Base-by-base conservation (phyloP, 2,888 invertebrate species). In the Leptopilina drosophilae region DNA sequence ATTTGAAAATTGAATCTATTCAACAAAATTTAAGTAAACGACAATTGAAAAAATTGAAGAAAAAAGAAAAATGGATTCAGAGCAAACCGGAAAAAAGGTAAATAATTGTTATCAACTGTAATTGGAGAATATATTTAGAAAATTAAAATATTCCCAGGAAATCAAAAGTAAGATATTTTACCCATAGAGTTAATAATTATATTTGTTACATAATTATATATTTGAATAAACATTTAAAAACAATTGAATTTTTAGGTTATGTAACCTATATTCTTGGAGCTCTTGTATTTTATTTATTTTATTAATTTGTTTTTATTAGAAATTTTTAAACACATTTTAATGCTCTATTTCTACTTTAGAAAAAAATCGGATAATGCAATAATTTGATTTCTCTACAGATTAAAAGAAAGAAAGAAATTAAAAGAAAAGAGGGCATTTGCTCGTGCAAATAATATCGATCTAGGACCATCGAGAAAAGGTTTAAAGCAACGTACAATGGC, bases 381-480 rank as follows among this genome's bases (percentile, higher is more conserved):
- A 42, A 67, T 73, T 65, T 76, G 76, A 26, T 5, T 67, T 46
- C 79, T 59, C 73, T 84, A 40, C 78, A 92, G 92, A 78, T 93
- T 94, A 0, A 95, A 94, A 85, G 97, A 97, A 88, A 95, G 95
- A 87, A 94, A 94, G 67, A 94, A 94, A 85, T 94, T 94, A 14
- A 97, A 96, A 88, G 93, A 94, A 85, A 95, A 95, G 88, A 94
- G 95, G 80, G 93, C 93, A 75, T 94, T 94, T 88, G 96, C 96
- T 1, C 94, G 94, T 82, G 94, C 94, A 78, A 95, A 95, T 81
- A 96, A 97, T 84, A 92, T 95, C 78, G 94, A 95, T 80, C 88
- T 95, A 5, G 96, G 96, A 0, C 97, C 97, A 0, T 95, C 95
- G 62, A 94, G 98, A 80, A 98, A 97, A 92, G 94, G 94, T 80